Percentiles rank a stretch among this genome's conserved stretches.
Conservation (phyloP, 2,888 invertebrate genomes). For the Tuberolachnus salignus region DNA sequence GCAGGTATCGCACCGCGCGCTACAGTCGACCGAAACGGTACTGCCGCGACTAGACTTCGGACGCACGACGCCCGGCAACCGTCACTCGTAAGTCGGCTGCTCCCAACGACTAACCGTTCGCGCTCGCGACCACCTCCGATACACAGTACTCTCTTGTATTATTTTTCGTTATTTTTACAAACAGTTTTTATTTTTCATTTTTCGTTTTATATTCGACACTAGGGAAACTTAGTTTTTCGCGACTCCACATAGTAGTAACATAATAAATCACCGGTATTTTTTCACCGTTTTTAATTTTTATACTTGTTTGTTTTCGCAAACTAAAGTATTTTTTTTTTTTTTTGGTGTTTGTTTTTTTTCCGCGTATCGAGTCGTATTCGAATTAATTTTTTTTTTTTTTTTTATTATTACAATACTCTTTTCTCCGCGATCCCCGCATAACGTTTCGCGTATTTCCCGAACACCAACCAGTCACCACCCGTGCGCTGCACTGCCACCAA, state of each 20-base stretch:
- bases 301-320: too few species aligned
- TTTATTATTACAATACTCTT: too few species aligned
- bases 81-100: constrained; percentile 50
- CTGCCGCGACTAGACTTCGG: constrained; percentile 16
- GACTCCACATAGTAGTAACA: too few species aligned
- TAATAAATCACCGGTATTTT: background rate
- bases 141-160: too few species aligned
- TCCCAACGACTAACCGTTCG: constrained; percentile 6
- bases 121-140: background rate
- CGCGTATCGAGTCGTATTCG: too few species aligned
- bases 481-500: too few species aligned
- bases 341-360: too few species aligned
- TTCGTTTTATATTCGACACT: background rate
- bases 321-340: too few species aligned
- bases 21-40: constrained; percentile 27
- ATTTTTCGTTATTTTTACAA: too few species aligned
- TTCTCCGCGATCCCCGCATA: too few species aligned
- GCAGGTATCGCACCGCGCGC: constrained; percentile 52
- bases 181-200: background rate
- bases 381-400: too few species aligned
- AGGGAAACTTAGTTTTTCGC: background rate
- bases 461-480: background rate
- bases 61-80: constrained; percentile 11
- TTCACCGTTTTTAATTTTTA: too few species aligned
- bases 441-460: background rate